Conservation (phyloP, 2,113 vertebrate species). For the Dryoscopus gambensis region DNA sequence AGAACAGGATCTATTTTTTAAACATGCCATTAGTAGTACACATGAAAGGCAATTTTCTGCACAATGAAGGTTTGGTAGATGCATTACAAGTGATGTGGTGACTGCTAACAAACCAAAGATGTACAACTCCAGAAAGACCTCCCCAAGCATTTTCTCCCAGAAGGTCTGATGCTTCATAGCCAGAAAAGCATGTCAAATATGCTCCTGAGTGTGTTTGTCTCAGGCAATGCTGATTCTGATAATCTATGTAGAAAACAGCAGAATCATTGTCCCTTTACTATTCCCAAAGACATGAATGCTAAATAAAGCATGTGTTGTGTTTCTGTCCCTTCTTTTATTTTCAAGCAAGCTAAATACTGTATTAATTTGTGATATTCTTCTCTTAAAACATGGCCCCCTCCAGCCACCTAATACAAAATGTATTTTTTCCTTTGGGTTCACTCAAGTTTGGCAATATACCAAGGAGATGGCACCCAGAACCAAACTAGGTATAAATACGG, state of each 20-base stretch:
- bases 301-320: neutral
- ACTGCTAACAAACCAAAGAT: neutral
- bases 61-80: neutral
- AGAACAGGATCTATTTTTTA: neutral
- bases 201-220: neutral
- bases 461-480: neutral
- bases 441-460: neutral
- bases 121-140: neutral
- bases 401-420: neutral
- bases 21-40: too few species aligned
- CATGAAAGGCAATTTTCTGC: neutral
- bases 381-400: neutral
- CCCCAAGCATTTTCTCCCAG: neutral
- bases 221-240: neutral
- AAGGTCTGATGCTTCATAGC: neutral
- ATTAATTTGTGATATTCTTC: neutral
- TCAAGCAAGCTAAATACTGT: neutral
- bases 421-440: neutral
- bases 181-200: neutral
- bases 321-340: neutral
- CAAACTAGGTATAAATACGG: neutral
- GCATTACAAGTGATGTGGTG: neutral
- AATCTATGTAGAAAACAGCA: neutral
- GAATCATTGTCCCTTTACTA: neutral
- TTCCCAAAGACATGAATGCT: neutral